Conservation (phyloP, 2,797 vertebrate species). For the Ptychobarbus kaznakovi region DNA sequence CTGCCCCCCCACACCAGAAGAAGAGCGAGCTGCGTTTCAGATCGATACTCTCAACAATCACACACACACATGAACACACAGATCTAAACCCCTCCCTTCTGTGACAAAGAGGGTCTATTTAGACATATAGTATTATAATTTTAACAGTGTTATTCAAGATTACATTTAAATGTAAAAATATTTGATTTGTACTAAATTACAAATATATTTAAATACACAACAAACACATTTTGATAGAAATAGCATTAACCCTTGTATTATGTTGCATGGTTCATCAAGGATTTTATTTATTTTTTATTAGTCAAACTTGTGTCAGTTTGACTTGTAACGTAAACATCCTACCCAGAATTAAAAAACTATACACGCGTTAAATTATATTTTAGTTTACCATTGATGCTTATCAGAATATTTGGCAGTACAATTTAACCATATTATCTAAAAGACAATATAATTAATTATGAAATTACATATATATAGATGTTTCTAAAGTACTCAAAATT, state of each 20-base stretch:
- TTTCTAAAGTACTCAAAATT: not conserved
- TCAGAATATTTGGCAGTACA: not conserved
- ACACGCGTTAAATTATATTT: too few relatives aligned
- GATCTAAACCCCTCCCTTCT: not conserved
- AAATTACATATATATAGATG: not conserved
- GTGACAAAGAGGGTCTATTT: not conserved
- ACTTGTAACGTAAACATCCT: too few relatives aligned
- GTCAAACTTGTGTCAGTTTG: too few relatives aligned
- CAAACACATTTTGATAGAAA: too few relatives aligned
- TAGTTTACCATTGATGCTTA: not conserved
- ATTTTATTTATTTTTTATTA: too few relatives aligned
- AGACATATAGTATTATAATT: not conserved
- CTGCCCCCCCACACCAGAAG: slow-evolving; percentile 26
- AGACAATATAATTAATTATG: not conserved
- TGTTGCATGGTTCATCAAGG: too few relatives aligned
- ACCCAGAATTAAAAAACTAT: too few relatives aligned
- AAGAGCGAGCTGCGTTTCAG: slow-evolving; percentile 31
- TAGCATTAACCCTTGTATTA: too few relatives aligned
- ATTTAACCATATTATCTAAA: not conserved
- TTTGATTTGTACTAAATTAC: too few relatives aligned
- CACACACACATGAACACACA: slow-evolving; percentile 14
- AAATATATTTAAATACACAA: too few relatives aligned
- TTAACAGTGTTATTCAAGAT: not conserved
- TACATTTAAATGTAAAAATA: too few relatives aligned
- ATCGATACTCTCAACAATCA: slow-evolving; percentile 54